Evolutionary conservation across 2,888 invertebrate species (phyloP).

Genomic region (Mechanitis messenoides): DNA sequence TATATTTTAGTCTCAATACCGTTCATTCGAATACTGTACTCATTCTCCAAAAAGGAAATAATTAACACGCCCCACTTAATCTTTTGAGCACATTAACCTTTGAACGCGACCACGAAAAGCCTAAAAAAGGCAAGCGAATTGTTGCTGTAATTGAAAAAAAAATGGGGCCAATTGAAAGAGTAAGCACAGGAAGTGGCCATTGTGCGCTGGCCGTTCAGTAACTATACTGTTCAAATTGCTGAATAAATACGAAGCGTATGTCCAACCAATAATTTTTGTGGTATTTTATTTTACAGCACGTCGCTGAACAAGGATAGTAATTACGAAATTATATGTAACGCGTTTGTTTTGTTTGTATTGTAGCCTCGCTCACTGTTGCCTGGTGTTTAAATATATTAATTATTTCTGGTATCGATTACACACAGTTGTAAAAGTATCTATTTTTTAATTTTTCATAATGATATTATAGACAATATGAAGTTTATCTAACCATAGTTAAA

Average conservation of each 20-base stretch:
- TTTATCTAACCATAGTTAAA: no score
- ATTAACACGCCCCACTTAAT: constrained; percentile 54
- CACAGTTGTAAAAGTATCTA: no score
- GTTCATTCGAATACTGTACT: neutral
- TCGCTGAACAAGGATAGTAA: no score
- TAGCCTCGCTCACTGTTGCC: no score
- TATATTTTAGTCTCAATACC: neutral
- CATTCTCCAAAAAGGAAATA: constrained; percentile 44
- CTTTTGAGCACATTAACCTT: constrained; percentile 43
- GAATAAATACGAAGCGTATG: constrained; percentile 27
- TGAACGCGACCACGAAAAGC: constrained; percentile 41
- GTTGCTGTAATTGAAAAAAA: constrained; percentile 38
- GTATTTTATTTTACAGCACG: no score
- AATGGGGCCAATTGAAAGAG: constrained; percentile 35
- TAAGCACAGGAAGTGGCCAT: constrained; percentile 31
- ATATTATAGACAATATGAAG: no score
- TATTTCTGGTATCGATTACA: no score
- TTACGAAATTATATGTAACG: no score
- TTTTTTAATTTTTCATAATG: no score
- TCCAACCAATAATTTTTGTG: constrained; percentile 20
- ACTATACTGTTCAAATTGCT: constrained; percentile 33
- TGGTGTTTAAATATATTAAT: no score
- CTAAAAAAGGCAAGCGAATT: constrained; percentile 41
- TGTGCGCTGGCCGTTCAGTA: constrained; percentile 29
- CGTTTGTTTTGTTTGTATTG: no score